Base-by-base conservation (phyloP, 2,888 invertebrate species). In the Pammene fasciana region DNA sequence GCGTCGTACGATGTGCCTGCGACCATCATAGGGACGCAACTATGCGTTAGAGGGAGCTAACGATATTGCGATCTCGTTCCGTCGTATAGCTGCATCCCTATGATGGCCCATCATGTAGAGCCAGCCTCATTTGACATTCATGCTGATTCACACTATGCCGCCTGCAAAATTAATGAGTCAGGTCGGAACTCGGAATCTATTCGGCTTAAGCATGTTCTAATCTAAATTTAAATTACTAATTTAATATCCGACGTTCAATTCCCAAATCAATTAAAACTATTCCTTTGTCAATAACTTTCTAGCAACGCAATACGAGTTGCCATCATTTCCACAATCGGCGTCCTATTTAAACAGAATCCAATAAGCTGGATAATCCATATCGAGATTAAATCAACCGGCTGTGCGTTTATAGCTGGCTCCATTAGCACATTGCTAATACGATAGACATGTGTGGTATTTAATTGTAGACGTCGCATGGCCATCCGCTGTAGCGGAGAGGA, bases 391-490 rank as follows among this genome's bases (percentile, higher is more conserved):
- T 59, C 52, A 57, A 68, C 68, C 57, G 45, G 36, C 56, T 55
- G n/a, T 6, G 45, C 38, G 64, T 50, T 55, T 60, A 54, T 65
- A 46, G 46, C 60, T 59, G 38, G 46, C 26, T 70, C 70, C 70
- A 70, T 70, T 70, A 70, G 59, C 52, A 55, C 54, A 70, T 65
- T 70, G 60, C 70, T 65, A 55, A 65, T 60, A 8, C 54, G 54
- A 36, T n/a, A 11, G 54, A 54, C 8, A n/a, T 54, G 7, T 54
- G 8, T 34, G n/a, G 11, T 43, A 9, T 38, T 38, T 38, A 36
- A 6, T 7, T 26, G 13, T 52, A 13, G 54, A 54, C 34, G n/a
- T n/a, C 54, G 34, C 34, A 54, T 54, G 54, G 34, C 26, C 26
- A 26, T n/a, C n/a, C n/a, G n/a, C n/a, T n/a, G n/a, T n/a, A n/a